Evolutionary conservation across 2,113 vertebrate species (phyloP).

Genomic region (Chaenocephalus aceratus): DNA sequence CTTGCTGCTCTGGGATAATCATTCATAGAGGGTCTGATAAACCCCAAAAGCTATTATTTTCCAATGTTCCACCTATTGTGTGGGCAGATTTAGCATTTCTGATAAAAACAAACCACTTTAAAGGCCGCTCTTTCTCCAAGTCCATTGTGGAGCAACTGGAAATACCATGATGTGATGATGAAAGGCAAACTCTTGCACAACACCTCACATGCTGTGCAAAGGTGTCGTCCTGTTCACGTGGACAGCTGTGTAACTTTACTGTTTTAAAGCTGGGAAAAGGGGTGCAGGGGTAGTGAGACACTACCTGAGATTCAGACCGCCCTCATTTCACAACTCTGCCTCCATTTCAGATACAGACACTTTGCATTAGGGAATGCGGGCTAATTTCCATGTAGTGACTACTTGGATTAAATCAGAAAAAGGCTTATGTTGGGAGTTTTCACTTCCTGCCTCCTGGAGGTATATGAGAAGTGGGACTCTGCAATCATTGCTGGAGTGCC

Average conservation of each 20-base stretch:
- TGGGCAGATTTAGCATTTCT: conserved; percentile 14
- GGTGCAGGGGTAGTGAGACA: conserved; percentile 26
- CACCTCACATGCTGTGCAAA: conserved; percentile 30
- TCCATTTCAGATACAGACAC: conserved; percentile 44
- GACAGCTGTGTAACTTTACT: conserved; percentile 32
- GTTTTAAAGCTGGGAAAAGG: conserved; percentile 35
- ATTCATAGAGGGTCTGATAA: conserved; percentile 4
- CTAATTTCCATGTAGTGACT: conserved; percentile 38
- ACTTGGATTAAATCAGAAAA: conserved; percentile 40
- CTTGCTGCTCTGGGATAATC: conserved; percentile 7
- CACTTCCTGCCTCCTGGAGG: conserved; percentile 38
- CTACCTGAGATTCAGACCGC: conserved; percentile 33
- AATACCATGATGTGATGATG: conserved; percentile 26
- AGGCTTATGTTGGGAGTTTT: conserved; percentile 28
- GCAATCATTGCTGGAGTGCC: conserved; percentile 30
- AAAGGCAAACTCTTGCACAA: conserved; percentile 44
- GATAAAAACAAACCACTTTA: background rate
- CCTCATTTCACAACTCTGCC: conserved; percentile 43
- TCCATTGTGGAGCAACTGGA: conserved; percentile 5
- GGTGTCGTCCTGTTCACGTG: conserved; percentile 46
- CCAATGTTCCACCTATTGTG: background rate
- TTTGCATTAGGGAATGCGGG: conserved; percentile 25
- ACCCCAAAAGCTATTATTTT: conserved; percentile 22
- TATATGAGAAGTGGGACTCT: conserved; percentile 26
- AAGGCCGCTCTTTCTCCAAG: conserved; percentile 41